These are phyloP conservation scores for Physocephala rufipes DNA, from an alignment of 2,888 invertebrate species.

Conservation along the genomic window DNA sequence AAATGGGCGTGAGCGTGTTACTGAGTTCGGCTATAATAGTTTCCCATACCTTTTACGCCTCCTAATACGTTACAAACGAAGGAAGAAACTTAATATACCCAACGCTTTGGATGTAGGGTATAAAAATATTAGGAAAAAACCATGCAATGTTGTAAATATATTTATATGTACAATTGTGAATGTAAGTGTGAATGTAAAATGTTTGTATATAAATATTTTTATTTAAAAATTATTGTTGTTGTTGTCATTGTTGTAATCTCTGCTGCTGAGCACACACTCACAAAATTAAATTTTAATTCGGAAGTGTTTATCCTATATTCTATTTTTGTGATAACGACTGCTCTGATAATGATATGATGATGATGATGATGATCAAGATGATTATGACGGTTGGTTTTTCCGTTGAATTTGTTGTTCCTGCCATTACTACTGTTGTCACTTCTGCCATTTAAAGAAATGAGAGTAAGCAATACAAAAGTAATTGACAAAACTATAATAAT, in stretches of 20 bases:
- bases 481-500: background rate
- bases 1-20: no score
- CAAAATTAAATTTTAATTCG: slow-evolving; percentile 11
- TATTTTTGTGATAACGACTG: no score
- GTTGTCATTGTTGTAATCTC: background rate
- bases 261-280: slow-evolving; percentile 16
- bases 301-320: no score
- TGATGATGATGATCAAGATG: no score
- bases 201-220: background rate
- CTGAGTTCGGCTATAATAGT: no score
- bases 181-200: background rate
- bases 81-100: no score
- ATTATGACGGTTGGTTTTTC: no score
- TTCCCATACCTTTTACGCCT: no score
- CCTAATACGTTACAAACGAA: no score
- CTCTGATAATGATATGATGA: no score
- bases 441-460: background rate
- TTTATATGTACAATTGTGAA: background rate
- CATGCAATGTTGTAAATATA: background rate
- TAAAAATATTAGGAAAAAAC: no score
- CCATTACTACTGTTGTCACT: slow-evolving; percentile 11
- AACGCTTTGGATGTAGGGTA: background rate
- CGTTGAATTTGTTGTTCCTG: no score
- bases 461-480: background rate
- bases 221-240: slow-evolving; percentile 4